phyloP scores from a whole-genome alignment of 1,140 invertebrate genomes.

The Aphidius gifuensis region DNA sequence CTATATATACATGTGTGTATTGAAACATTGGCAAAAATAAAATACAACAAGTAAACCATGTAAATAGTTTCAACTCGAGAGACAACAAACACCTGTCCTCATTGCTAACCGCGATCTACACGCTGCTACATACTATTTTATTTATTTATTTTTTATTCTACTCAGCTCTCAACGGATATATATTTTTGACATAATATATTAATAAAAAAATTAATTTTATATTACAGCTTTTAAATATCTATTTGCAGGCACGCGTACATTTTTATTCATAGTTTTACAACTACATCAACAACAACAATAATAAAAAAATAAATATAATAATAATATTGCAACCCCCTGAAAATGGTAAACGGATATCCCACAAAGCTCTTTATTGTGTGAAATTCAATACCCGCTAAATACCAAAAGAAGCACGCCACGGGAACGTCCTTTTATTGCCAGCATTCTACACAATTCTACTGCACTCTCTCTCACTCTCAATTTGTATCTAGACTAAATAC shows the following conservation, averaged over 20 bases:
- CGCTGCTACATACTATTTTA: too few species aligned
- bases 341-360: conserved; percentile 49
- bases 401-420: conserved; percentile 25
- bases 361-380: conserved; percentile 54
- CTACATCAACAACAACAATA: not conserved
- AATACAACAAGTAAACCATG: conserved; percentile 8
- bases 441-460: conserved; percentile 4
- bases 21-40: conserved; percentile 15
- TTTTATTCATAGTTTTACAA: too few species aligned
- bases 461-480: too few species aligned
- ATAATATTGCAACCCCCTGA: not conserved
- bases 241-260: too few species aligned
- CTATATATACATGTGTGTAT: not conserved
- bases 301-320: not conserved
- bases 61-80: not conserved
- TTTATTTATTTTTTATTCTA: too few species aligned
- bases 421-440: conserved; percentile 14
- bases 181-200: too few species aligned
- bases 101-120: not conserved
- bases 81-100: conserved; percentile 2
- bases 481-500: too few species aligned
- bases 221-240: too few species aligned
- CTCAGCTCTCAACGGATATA: too few species aligned
- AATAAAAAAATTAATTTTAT: too few species aligned
- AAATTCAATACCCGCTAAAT: conserved; percentile 51